These are phyloP conservation scores for Tonatia bakeri DNA, from an alignment of 2,113 vertebrate genomes.

Conservation along the genomic window DNA sequence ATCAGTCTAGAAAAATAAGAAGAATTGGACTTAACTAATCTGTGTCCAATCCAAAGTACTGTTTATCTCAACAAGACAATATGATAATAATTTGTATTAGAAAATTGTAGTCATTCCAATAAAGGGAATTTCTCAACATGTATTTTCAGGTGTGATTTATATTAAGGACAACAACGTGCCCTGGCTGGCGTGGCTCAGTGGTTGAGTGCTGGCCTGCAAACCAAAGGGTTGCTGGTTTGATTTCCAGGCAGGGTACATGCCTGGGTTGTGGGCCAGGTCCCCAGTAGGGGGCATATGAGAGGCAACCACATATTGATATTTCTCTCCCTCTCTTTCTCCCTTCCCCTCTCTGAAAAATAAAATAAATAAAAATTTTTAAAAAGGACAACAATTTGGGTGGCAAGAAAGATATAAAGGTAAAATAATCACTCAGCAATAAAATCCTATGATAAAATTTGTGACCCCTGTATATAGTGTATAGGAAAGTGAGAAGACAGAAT, in stretches of 20 bases:
- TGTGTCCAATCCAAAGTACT: background rate
- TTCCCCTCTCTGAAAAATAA: no score
- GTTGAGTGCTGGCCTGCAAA: no score
- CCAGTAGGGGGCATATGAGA: no score
- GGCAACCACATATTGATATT: no score
- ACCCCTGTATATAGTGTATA: background rate
- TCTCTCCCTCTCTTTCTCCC: no score
- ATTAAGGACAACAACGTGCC: background rate
- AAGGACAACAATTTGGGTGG: background rate
- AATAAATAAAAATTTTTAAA: no score
- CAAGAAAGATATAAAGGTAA: background rate
- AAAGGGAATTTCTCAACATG: conserved; percentile 39
- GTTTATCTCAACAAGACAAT: background rate
- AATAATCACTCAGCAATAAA: background rate
- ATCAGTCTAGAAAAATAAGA: background rate
- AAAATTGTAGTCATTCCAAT: conserved; percentile 29
- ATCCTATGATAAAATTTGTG: conserved; percentile 3
- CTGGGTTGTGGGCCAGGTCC: no score
- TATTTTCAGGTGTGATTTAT: conserved; percentile 39
- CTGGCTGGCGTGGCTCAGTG: no score
- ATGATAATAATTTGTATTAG: conserved; percentile 32
- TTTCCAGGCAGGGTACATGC: no score
- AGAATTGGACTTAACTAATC: background rate
- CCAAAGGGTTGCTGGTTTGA: no score
- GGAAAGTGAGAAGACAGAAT: background rate